Base-by-base conservation (phyloP, 2,113 vertebrate genomes). In the Zeus faber region DNA sequence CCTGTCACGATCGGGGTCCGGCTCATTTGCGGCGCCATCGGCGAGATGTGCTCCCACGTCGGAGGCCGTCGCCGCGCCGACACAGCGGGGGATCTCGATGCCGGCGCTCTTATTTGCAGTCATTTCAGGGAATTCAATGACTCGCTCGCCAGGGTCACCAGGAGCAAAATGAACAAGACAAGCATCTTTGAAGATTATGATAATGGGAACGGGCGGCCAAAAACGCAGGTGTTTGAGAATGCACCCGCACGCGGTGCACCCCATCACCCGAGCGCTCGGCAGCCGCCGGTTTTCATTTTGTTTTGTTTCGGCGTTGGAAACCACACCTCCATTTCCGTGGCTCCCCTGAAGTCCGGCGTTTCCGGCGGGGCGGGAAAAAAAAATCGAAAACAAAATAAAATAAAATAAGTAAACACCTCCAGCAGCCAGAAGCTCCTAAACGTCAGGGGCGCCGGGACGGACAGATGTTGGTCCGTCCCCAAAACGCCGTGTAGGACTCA, bases 121-220 rank as follows among this genome's bases (percentile, higher is more conserved):
- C 85, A 80, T 85, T 87, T 87, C 78, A 79, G 82, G 83, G 82
- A 84, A 87, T 81, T 83, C 76, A 74, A 62, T 73, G 81, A 86
- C 87, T 84, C 78, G 65, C 82, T 85, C 75, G 76, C 79, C 31
- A 37, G 85, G 89, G 88, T 89, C 87, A 88, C 67, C n/a, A n/a
- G n/a, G 76, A 85, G 72, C 77, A 79, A 87, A 90, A 91, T 85
- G 87, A 91, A 89, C 80, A 80, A 85, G 88, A 89, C 85, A 85
- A 88, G 87, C 85, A 87, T 88, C 87, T 89, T 87, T 88, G 85
- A 88, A 88, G 87, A 91, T 90, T 87, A 90, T 87, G 83, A 86
- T 89, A 88, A 89, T 89, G 81, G 72, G 63, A 74, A 74, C 17
- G 65, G 74, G 76, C 74, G 76, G 67, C n/a, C 67, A 73, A 81